Evolutionary conservation across 2,113 vertebrate species (phyloP), one percentile per base, ranked within the genome.

Genomic region (Synchiropus splendidus): DNA sequence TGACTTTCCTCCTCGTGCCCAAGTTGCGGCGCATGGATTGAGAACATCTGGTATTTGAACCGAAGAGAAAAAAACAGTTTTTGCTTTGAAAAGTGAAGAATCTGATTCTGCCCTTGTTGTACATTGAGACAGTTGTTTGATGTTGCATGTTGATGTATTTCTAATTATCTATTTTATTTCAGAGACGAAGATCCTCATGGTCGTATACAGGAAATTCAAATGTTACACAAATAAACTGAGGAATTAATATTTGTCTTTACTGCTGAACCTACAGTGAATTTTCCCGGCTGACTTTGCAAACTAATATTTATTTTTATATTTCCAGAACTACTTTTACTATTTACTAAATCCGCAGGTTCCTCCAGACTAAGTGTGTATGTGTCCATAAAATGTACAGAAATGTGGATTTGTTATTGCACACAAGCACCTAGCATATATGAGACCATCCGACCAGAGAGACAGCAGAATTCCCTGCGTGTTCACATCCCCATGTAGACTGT

Each of bases 91-190:
- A 16, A 15, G 5, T 9, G 5, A 37, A 39, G 14, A 16, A 15
- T 48, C 10, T 21, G n/a, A 10, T 45, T 51, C 16, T 10, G 21
- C 21, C 21, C 8, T 27, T 42, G 12, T 34, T 65, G 40, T 55
- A 38, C 32, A 57, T 54, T n/a, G n/a, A n/a, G n/a, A n/a, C n/a
- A 51, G 18, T 11, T 36, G 16, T 45, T 31, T 33, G 12, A 34
- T 64, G 18, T 49, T 69, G 49, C 62, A 74, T 73, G 61, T 50
- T 47, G 10, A 33, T 52, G 45, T 54, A 43, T 67, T 63, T 50
- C 43, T 44, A 58, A 38, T 18, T 36, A n/a, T 57, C 49, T 36
- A 48, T 53, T 56, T 15, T 65, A 16, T 39, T 50, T 56, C 46
- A 10, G 54, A 16, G 48, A 40, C 47, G 55, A 73, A 61, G 31